These are phyloP conservation scores for Oreochromis aureus DNA, from an alignment of 2,113 vertebrate species.

Conservation along the genomic window DNA sequence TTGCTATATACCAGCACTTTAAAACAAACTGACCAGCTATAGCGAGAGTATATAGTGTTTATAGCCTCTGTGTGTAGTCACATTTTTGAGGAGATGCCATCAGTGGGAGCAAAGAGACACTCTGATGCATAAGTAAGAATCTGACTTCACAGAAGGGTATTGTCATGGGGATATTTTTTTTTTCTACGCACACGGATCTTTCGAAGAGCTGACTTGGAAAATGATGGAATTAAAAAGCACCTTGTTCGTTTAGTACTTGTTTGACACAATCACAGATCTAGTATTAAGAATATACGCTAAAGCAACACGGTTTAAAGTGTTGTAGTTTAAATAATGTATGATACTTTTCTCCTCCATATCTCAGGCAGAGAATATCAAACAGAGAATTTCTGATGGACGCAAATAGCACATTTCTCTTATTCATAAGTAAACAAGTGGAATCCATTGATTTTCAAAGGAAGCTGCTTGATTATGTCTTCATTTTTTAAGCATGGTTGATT, in stretches of 20 bases:
- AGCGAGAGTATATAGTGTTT: not conserved
- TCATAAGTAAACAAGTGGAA: constrained; percentile 69
- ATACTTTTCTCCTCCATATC: constrained; percentile 33
- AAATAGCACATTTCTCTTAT: constrained; percentile 66
- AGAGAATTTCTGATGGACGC: constrained; percentile 44
- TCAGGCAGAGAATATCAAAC: constrained; percentile 35
- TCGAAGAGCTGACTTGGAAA: not conserved
- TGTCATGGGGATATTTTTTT: not conserved
- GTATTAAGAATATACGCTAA: not conserved
- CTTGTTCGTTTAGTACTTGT: not conserved
- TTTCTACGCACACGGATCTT: not conserved
- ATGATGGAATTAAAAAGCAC: not conserved
- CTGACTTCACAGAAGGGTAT: not conserved
- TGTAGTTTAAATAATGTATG: constrained; percentile 50
- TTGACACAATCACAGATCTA: not conserved
- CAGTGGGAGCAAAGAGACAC: not conserved
- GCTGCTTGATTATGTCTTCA: constrained; percentile 68
- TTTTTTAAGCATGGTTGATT: constrained; percentile 66
- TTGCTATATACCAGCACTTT: not conserved
- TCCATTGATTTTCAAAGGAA: constrained; percentile 71
- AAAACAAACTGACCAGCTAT: not conserved
- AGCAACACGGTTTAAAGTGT: constrained; percentile 12
- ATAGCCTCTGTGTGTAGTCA: not conserved
- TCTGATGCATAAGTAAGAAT: not conserved
- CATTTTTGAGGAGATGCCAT: not conserved